A percentile compares a stretch with the other conserved stretches of the same genome.
phyloP scores from a whole-genome alignment of 2,888 invertebrate genomes.

The Limnephilus rhombicus region DNA sequence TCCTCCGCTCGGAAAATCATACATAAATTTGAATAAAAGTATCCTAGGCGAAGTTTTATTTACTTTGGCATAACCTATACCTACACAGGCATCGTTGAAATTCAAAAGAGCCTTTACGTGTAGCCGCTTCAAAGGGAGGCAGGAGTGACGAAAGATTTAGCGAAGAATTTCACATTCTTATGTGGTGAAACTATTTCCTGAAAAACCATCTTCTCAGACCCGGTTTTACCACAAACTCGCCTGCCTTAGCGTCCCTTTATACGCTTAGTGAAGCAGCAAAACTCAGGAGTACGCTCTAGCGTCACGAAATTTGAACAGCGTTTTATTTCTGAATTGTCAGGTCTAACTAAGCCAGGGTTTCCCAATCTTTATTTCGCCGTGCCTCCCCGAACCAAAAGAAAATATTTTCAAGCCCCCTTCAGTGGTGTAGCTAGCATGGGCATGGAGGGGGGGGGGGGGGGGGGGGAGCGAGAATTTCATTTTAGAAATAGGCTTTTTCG shows the following conservation, averaged over 20 bases:
- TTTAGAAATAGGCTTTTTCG: no score
- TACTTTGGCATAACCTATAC: not conserved
- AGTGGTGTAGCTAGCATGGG: no score
- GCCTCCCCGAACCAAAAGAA: no score
- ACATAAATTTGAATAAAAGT: not conserved
- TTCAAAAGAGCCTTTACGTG: conserved; percentile 12
- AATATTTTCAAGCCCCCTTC: no score
- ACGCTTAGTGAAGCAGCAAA: no score
- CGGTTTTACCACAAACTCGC: not conserved
- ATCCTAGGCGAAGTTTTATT: conserved; percentile 2
- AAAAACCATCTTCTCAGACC: not conserved
- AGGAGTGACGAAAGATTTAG: not conserved
- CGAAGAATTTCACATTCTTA: not conserved
- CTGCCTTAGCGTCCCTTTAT: not conserved
- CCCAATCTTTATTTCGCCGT: no score
- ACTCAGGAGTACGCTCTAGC: no score
- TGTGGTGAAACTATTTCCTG: not conserved
- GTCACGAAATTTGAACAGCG: no score
- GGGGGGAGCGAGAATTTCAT: no score
- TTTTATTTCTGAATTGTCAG: no score
- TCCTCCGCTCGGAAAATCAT: not conserved
- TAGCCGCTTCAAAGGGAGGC: not conserved
- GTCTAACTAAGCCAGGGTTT: no score
- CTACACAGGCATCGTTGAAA: not conserved
- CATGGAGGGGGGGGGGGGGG: no score